These are phyloP conservation scores for Cerastis rubricosa DNA, from an alignment of 2,888 invertebrate genomes.

Conservation along the genomic window DNA sequence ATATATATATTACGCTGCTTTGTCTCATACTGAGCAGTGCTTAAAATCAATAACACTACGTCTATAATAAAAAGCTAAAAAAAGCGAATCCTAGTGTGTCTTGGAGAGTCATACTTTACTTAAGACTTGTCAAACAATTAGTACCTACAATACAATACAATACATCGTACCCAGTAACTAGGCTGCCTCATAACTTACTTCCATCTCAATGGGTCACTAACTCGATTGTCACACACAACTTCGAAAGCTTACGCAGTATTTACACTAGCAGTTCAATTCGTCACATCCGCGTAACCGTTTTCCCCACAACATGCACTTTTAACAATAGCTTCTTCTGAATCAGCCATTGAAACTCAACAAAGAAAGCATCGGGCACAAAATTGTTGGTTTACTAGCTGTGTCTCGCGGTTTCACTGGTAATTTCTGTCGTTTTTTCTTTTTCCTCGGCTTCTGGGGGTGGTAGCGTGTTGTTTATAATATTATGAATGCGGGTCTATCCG, in stretches of 20 bases:
- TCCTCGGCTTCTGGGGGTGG: not conserved
- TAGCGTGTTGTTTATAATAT: not conserved
- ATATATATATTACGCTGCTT: too few relatives aligned
- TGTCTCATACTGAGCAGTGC: too few relatives aligned
- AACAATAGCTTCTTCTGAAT: slow-evolving; percentile 53
- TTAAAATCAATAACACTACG: too few relatives aligned
- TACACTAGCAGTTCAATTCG: slow-evolving; percentile 42
- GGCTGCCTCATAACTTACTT: slow-evolving; percentile 11
- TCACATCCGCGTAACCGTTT: slow-evolving; percentile 45
- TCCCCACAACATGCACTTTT: slow-evolving; percentile 43
- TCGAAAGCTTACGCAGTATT: slow-evolving; percentile 35
- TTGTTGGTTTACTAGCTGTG: slow-evolving; percentile 41
- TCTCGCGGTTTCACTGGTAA: not conserved
- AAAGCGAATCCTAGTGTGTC: too few relatives aligned
- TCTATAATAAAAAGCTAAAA: too few relatives aligned
- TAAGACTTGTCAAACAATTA: not conserved
- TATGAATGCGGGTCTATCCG: not conserved
- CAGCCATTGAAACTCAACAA: slow-evolving; percentile 56
- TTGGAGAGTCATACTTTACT: not conserved
- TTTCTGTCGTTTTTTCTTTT: not conserved
- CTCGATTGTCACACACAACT: slow-evolving; percentile 8
- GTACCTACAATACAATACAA: slow-evolving; percentile 1
- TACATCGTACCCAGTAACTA: slow-evolving; percentile 11
- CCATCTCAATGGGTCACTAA: slow-evolving; percentile 20
- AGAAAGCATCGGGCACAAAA: slow-evolving; percentile 47